Base-by-base conservation (phyloP, 1,140 invertebrate genomes). In the Mya arenaria region DNA sequence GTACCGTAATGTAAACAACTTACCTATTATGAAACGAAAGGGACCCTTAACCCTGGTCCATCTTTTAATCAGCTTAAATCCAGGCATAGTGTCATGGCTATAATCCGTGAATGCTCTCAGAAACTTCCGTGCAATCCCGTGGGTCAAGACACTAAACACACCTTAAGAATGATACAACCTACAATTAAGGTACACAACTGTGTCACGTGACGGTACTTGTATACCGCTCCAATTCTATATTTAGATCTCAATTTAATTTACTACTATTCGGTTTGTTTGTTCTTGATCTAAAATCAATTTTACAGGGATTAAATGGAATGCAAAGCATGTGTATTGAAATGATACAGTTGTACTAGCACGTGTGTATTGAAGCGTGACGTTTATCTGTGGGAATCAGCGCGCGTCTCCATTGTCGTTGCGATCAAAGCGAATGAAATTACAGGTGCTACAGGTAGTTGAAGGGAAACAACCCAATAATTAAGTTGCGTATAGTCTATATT, bases 391-490 rank as follows among this genome's bases (percentile, higher is more conserved):
- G n/a, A n/a, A n/a, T n/a, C n/a, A n/a, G n/a, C n/a, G n/a, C n/a
- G n/a, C n/a, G n/a, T n/a, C n/a, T n/a, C n/a, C n/a, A n/a, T n/a
- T n/a, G n/a, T n/a, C n/a, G n/a, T n/a, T n/a, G n/a, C n/a, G n/a
- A n/a, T n/a, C n/a, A n/a, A n/a, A n/a, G n/a, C n/a, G n/a, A n/a
- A n/a, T n/a, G 4, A 52, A 52, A 52, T 52, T 58, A 73, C 71
- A 73, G 71, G 71, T 73, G 71, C 55, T 36, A 58, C 71, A 73
- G 71, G 71, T 73, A 73, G 58, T 37, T 58, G 32, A 73, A 30
- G 71, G 71, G 71, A 73, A 39, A 55, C 19, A 56, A 73, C 30
- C 28, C 48, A 52, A 52, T 52, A 17, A 52, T 10, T n/a, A n/a
- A n/a, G n/a, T n/a, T n/a, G n/a, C n/a, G n/a, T n/a, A n/a, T n/a